Base-by-base conservation (phyloP, 2,797 vertebrate genomes). In the Heteromormyrus szaboi region DNA sequence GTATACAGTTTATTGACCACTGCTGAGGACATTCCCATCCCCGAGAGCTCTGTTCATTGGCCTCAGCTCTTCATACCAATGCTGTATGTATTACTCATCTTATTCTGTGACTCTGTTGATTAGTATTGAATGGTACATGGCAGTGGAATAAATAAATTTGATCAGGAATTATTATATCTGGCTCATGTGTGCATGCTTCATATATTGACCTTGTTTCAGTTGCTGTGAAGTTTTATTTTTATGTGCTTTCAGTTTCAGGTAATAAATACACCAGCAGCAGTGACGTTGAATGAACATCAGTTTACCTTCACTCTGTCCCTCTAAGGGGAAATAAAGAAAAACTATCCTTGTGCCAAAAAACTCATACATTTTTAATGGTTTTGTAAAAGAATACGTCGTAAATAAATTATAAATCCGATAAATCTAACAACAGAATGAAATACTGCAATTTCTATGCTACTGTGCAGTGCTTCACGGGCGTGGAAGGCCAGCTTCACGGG, bases 321-420 rank as follows among this genome's bases (percentile, higher is more conserved):
- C 72, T 79, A 44, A 79, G 72, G 72, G 72, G 37, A 79, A 79
- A 79, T 79, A 79, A 79, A 79, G 72, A 79, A 79, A 79, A 79
- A 44, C 72, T 79, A 79, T 79, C 72, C 72, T n/a, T 44, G 33
- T 79, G 72, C 72, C 72, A 44, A 44, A 79, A 79, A 79, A 79
- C 72, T 41, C 72, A 79, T 79, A 79, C 72, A 79, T 79, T 79
- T 79, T 79, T 79, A 79, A 79, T 79, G 37, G 72, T 44, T 79
- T 79, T 37, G 72, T 79, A 79, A 79, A 79, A 44, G 72, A 79
- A 79, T 79, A 79, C 5, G 0, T 79, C 72, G 72, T 79, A 79
- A 79, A 79, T 79, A 79, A 79, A 79, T 79, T 79, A 79, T 79
- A 79, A 79, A 79, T 79, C 37, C 72, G 7, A 79, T 79, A 79